Conservation (phyloP, 2,797 vertebrate species). For the Coregonus sp. region DNA sequence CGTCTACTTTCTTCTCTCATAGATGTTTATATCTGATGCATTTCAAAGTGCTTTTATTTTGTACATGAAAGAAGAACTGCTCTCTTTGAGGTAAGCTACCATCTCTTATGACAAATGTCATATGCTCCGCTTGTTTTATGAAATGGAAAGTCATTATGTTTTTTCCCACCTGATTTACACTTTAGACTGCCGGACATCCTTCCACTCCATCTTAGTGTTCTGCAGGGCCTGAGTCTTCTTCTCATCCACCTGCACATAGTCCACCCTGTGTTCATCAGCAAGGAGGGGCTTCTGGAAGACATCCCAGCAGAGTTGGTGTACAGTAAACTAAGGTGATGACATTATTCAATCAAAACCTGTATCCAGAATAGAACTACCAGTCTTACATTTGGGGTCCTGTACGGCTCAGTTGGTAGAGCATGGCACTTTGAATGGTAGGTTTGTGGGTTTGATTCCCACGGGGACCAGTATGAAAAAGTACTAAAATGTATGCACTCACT, state of each 20-base stretch:
- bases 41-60: neutral
- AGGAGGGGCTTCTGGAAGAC: constrained; percentile 81
- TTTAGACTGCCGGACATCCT: constrained; percentile 91
- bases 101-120: constrained; percentile 33
- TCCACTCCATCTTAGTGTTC: constrained; percentile 95
- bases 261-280: constrained; percentile 87
- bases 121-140: constrained; percentile 16
- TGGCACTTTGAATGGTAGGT: no score
- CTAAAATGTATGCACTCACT: no score
- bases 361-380: neutral
- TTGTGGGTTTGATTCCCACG: no score
- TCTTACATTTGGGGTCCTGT: neutral
- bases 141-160: neutral
- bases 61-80: neutral
- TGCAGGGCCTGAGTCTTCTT: constrained; percentile 96
- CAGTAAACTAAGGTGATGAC: neutral
- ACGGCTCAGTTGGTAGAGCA: no score
- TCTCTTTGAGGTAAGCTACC: neutral
- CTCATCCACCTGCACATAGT: constrained; percentile 96
- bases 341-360: neutral
- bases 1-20: neutral
- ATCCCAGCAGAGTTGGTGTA: constrained; percentile 17
- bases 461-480: no score
- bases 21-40: neutral
- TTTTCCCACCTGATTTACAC: constrained; percentile 66